Conservation (phyloP, 2,797 vertebrate species). For the Oreochromis mossambicus region DNA sequence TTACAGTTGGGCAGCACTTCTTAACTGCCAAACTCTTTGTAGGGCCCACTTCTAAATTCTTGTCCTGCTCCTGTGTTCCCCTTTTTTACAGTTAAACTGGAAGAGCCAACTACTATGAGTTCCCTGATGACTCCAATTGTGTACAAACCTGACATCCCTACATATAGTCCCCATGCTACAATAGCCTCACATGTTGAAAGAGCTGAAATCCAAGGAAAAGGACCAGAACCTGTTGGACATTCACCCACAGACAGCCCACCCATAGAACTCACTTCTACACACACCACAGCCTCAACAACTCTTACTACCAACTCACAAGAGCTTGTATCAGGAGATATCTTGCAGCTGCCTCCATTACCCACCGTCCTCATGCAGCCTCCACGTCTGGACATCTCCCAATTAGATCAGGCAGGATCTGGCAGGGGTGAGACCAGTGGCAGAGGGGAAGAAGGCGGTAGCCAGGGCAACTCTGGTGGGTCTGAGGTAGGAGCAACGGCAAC, state of each 20-base stretch:
- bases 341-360: slow-evolving; percentile 36
- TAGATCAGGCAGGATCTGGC: background rate
- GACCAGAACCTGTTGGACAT: background rate
- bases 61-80: background rate
- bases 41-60: background rate
- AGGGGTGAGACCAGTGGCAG: background rate
- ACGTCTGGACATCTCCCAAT: slow-evolving; percentile 31
- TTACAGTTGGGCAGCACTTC: background rate
- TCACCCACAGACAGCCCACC: background rate
- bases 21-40: background rate
- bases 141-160: background rate
- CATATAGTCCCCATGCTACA: background rate
- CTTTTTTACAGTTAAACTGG: slow-evolving; percentile 29
- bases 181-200: background rate
- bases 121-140: background rate
- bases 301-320: background rate
- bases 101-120: slow-evolving; percentile 25
- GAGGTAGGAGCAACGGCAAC: background rate
- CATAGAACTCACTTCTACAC: background rate
- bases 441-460: slow-evolving; percentile 3
- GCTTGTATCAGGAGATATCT: slow-evolving; percentile 13
- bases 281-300: background rate
- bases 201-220: background rate
- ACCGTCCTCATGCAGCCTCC: background rate
- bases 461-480: background rate